These are phyloP conservation scores for Eulacestoma nigropectus DNA, from an alignment of 2,113 vertebrate species.

Conservation along the genomic window DNA sequence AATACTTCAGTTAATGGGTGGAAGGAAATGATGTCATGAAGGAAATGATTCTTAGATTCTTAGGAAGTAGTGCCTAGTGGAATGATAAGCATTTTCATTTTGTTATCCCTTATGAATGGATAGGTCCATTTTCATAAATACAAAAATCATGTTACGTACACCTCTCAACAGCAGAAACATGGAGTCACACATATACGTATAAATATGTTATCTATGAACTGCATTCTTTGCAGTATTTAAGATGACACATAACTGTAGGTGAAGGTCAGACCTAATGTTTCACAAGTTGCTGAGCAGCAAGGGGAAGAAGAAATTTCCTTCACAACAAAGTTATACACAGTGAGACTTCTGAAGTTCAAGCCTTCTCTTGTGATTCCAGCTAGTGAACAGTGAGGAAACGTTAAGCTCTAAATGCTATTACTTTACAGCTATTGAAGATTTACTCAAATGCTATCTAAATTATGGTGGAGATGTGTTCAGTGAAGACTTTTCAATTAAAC, in stretches of 20 bases:
- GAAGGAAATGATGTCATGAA: neutral
- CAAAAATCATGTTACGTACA: neutral
- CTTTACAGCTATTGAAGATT: neutral
- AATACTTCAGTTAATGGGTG: neutral
- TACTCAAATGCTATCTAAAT: neutral
- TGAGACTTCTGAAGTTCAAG: neutral
- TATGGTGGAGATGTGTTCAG: neutral
- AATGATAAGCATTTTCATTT: neutral
- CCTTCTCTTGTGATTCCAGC: neutral
- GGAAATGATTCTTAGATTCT: neutral
- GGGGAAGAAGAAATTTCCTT: neutral
- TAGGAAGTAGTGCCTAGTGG: neutral
- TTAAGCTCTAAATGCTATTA: neutral
- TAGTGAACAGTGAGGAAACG: neutral
- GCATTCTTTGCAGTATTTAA: neutral
- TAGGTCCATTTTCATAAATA: neutral
- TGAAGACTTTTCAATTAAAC: neutral
- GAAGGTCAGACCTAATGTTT: neutral
- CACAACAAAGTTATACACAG: neutral
- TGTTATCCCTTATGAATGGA: neutral
- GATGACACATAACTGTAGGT: neutral
- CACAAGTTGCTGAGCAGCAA: neutral
- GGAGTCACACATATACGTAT: neutral
- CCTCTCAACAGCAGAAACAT: neutral
- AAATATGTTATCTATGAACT: neutral